Base-by-base conservation (phyloP, 2,888 invertebrate species). In the Aphelenchoides bicaudatus region DNA sequence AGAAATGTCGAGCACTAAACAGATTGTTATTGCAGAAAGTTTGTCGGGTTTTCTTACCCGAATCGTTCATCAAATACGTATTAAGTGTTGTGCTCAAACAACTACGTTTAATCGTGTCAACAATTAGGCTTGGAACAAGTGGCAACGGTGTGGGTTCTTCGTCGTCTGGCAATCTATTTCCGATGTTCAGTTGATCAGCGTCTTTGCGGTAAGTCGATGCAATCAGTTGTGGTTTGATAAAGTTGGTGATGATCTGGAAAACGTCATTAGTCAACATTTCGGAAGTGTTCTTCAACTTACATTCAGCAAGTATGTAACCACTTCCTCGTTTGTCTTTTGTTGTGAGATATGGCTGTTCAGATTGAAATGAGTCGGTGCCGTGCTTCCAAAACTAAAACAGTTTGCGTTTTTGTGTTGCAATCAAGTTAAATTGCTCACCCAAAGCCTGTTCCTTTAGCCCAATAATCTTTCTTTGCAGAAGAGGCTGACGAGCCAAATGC, bases 361-460 rank as follows among this genome's bases (percentile, higher is more conserved):
- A 81, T 93, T 91, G 93, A 93, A 94, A 46, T 90, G 90, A 80
- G 91, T 91, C 65, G 89, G 88, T 10, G 91, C 93, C 23, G 90
- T 90, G 25, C 93, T n/a, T n/a, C n/a, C n/a, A n/a, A n/a, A n/a
- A n/a, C n/a, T n/a, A n/a, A n/a, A 46, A 34, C 37, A 34, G 8
- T 13, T 34, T 34, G 16, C 10, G 16, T 13, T 13, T 13, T 34
- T n/a, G 10, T 13, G 16, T 34, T 34, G 37, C 37, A 34, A 34
- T 13, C 16, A 34, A 13, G 37, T 13, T 34, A n/a, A n/a, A n/a
- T n/a, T n/a, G n/a, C 55, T 8, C 23, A 25, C n/a, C 93, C 93
- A 81, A 92, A 93, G 1, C 93, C 93, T 2, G 93, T 93, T 39
- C 92, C 92, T 80, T 93, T 92, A 0, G 91, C 92, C 91, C 91